These are phyloP conservation scores for Parnassius mnemosyne DNA, from an alignment of 2,888 invertebrate species.

Conservation along the genomic window DNA sequence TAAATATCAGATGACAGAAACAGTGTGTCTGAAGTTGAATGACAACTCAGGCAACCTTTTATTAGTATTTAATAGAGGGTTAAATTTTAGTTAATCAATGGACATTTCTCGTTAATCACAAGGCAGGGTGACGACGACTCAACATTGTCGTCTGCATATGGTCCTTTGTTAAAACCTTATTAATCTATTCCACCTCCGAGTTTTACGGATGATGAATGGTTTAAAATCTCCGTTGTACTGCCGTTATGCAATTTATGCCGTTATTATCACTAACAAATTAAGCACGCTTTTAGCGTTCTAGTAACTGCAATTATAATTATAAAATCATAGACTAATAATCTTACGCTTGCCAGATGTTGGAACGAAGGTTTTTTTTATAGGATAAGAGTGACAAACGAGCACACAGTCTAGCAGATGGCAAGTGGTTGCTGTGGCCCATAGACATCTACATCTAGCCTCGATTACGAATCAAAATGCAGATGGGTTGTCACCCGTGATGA, in stretches of 20 bases:
- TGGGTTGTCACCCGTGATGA: too few relatives aligned
- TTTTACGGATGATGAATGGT: constrained; percentile 25
- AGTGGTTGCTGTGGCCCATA: too few relatives aligned
- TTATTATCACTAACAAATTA: not conserved
- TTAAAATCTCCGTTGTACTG: constrained; percentile 6
- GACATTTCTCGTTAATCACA: constrained; percentile 20
- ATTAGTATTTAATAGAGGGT: constrained; percentile 15
- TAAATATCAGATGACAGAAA: constrained; percentile 20
- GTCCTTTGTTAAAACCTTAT: constrained; percentile 22
- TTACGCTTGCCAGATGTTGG: too few relatives aligned
- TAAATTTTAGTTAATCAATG: constrained; percentile 14
- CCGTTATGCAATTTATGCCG: constrained; percentile 9
- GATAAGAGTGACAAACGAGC: too few relatives aligned
- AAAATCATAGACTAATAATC: too few relatives aligned
- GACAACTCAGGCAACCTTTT: constrained; percentile 11
- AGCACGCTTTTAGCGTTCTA: too few relatives aligned
- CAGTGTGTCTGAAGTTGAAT: constrained; percentile 14
- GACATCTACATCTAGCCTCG: too few relatives aligned
- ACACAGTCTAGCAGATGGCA: too few relatives aligned
- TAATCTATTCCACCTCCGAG: constrained; percentile 25
- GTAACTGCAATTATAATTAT: too few relatives aligned
- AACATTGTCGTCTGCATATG: constrained; percentile 22
- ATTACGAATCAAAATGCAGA: too few relatives aligned
- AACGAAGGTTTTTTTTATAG: too few relatives aligned
- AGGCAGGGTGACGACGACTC: constrained; percentile 6